Evolutionary conservation across 1,140 invertebrate genomes (phyloP).

Genomic region (Ceratoteleas bidentatus): DNA sequence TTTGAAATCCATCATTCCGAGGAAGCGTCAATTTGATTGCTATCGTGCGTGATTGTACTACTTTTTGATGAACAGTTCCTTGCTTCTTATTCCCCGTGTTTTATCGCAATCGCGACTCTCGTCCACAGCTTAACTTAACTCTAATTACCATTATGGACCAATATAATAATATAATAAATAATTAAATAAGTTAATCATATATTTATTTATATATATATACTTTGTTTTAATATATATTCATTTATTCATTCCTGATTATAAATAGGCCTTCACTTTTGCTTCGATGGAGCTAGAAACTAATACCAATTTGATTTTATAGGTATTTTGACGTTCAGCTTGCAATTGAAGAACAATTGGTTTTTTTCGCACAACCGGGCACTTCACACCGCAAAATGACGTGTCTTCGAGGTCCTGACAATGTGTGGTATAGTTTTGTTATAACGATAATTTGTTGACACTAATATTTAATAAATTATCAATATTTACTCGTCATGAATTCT

Average conservation of each 20-base stretch:
- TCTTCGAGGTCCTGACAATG: neutral
- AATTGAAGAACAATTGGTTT: conserved; percentile 28
- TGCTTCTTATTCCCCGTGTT: no score
- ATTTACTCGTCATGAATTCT: conserved; percentile 42
- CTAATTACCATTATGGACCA: conserved; percentile 15
- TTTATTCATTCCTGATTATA: conserved; percentile 10
- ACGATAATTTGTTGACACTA: conserved; percentile 27
- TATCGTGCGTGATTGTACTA: no score
- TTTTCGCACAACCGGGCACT: conserved; percentile 10
- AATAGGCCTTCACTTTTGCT: conserved; percentile 36
- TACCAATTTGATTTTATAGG: conserved; percentile 15
- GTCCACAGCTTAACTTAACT: conserved; percentile 9
- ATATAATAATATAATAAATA: conserved; percentile 53
- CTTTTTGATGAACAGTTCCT: no score
- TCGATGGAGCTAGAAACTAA: conserved; percentile 24
- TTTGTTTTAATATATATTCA: no score
- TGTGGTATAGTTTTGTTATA: conserved; percentile 15
- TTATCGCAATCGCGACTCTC: no score
- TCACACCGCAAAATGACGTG: conserved; percentile 29
- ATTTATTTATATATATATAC: conserved; percentile 18
- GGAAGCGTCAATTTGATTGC: no score
- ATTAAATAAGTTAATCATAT: conserved; percentile 55
- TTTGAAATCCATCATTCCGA: no score
- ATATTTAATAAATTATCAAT: conserved; percentile 39
- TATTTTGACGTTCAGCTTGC: conserved; percentile 8